These are phyloP conservation scores for Crotalus horridus DNA, from an alignment of 2,113 vertebrate genomes.

Conservation along the genomic window DNA sequence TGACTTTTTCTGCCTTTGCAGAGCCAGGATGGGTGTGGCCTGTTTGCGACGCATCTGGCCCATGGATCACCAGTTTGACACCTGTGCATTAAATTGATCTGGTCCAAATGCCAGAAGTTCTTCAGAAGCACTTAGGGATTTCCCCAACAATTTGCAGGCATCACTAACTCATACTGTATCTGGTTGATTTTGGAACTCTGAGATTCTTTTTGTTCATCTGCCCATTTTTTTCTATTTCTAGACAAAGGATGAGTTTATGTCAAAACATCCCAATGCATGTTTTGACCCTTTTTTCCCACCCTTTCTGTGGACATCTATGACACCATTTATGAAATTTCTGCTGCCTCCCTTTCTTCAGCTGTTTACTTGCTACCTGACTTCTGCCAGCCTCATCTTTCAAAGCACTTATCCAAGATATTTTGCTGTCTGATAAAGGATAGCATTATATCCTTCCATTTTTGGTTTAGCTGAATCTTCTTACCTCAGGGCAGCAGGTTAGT, in stretches of 20 bases:
- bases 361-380: neutral
- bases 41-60: too few species aligned
- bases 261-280: neutral
- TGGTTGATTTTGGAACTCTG: neutral
- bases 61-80: too few species aligned
- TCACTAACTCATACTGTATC: neutral
- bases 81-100: neutral
- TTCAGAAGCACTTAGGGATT: neutral
- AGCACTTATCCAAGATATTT: neutral
- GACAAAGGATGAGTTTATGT: neutral
- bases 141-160: neutral
- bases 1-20: too few species aligned
- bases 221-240: neutral
- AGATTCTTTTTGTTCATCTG: neutral
- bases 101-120: neutral
- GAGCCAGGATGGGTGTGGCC: too few species aligned
- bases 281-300: neutral
- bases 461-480: neutral
- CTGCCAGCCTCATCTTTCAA: neutral
- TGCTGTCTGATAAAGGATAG: neutral
- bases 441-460: neutral
- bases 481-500: neutral
- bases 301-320: neutral
- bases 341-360: neutral
- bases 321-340: neutral